These are phyloP conservation scores for Drosophila imparisetae DNA, from an alignment of 2,888 invertebrate genomes.

Conservation along the genomic window DNA sequence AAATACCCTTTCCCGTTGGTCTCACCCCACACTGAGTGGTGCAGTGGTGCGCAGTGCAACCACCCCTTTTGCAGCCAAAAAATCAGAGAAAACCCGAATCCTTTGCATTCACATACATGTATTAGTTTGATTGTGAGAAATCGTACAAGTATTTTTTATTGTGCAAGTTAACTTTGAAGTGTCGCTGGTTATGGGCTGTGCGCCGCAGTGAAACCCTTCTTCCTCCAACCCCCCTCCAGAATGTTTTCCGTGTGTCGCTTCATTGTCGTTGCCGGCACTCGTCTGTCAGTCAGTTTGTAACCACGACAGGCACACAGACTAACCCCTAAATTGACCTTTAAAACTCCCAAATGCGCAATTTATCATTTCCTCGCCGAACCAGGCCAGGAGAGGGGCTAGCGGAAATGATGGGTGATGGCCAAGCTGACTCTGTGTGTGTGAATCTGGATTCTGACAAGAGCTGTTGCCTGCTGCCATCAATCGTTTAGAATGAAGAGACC, in stretches of 20 bases:
- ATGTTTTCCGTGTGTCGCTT: background rate
- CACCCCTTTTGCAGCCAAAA: background rate
- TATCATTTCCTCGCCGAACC: conserved; percentile 81
- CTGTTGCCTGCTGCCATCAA: conserved; percentile 61
- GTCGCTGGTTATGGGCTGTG: conserved; percentile 66
- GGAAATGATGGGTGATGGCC: conserved; percentile 25
- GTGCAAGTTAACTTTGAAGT: conserved; percentile 76
- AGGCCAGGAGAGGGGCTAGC: background rate
- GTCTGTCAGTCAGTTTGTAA: conserved; percentile 61
- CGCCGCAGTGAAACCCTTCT: conserved; percentile 20
- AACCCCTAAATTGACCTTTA: conserved; percentile 84
- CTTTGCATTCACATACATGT: background rate
- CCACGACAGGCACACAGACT: conserved; percentile 57
- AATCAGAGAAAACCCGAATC: background rate
- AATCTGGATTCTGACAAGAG: conserved; percentile 43
- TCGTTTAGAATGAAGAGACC: conserved; percentile 68
- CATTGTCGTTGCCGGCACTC: conserved; percentile 10
- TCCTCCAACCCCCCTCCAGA: background rate
- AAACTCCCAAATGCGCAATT: conserved; percentile 84
- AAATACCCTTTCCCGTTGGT: conserved; percentile 41
- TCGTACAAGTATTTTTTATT: conserved; percentile 57
- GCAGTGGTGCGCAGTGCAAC: conserved; percentile 25
- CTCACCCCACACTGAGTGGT: conserved; percentile 9
- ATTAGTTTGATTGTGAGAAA: conserved; percentile 4
- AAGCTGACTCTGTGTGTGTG: conserved; percentile 12